Evolutionary conservation across 2,888 invertebrate genomes (phyloP), one percentile per base, ranked within the genome.

Genomic region (Spialia ferax): DNA sequence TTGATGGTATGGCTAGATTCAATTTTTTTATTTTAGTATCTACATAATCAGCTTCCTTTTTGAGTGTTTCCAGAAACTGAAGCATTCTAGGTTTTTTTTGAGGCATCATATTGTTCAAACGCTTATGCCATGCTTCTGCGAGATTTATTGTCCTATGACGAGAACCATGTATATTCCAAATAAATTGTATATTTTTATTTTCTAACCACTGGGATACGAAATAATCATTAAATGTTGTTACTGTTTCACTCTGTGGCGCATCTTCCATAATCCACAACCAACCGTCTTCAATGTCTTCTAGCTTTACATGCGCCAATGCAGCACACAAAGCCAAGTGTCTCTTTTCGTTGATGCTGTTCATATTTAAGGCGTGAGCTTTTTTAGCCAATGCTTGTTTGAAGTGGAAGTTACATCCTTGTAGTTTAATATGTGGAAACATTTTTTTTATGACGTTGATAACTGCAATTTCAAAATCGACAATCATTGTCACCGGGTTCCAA

Each of bases 291-390:
- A 55, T 55, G 29, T 22, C 23, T 22, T 55, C 55, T 29, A 55
- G 15, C 29, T 23, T 23, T 29, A 55, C 26, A 23, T 55, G 22
- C 23, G 55, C 55, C 29, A 55, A 55, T 13, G 55, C 55, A 29
- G 22, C 55, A 55, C 55, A 55, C 29, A 29, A 29, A 55, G 55
- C 55, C 55, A 55, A 23, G 55, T 55, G 55, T 55, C 55, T 38
- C 38, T 38, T 38, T 38, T 38, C 38, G 38, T 38, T 38, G 38
- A 38, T 38, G 38, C 38, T 38, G 38, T 38, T 38, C 38, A 38
- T 38, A 38, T 38, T 38, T 38, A 38, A 38, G 38, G 38, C 38
- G 38, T 38, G 38, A 38, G 38, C 38, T 38, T 38, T 38, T 38
- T 38, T 38, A 38, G 38, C 38, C 38, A 38, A 38, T 38, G 38